Conservation (phyloP, 1,140 invertebrate genomes). For the Cydia amplana region DNA sequence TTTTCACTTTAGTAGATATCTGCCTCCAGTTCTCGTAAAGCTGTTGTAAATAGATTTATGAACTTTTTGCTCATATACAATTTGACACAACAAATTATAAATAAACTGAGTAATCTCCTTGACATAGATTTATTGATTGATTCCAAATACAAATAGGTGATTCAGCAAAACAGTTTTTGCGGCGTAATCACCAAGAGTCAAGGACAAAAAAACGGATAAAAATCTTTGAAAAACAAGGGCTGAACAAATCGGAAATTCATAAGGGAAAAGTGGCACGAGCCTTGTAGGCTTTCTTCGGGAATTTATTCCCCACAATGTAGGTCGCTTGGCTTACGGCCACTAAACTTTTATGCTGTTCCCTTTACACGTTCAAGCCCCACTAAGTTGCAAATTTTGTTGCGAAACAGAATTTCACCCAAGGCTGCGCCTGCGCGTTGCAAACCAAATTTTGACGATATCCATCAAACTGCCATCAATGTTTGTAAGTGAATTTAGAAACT, state of each 20-base stretch:
- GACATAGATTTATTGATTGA: neutral
- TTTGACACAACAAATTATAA: too few relatives aligned
- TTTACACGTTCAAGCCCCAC: neutral
- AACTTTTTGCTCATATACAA: too few relatives aligned
- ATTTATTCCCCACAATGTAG: slow-evolving; percentile 26
- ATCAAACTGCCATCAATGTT: slow-evolving; percentile 21
- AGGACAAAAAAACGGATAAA: slow-evolving; percentile 4
- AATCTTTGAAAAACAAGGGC: slow-evolving; percentile 1
- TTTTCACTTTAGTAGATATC: too few relatives aligned
- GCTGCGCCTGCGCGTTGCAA: neutral
- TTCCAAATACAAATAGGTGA: neutral
- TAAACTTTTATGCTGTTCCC: slow-evolving; percentile 30
- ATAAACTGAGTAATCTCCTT: neutral
- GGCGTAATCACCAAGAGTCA: neutral
- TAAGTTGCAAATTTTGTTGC: slow-evolving; percentile 22
- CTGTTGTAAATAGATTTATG: too few relatives aligned
- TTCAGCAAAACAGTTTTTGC: neutral
- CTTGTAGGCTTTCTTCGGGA: slow-evolving; percentile 6
- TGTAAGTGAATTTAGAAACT: neutral
- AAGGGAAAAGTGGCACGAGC: neutral
- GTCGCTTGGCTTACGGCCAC: slow-evolving; percentile 28
- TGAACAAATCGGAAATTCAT: neutral
- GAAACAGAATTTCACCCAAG: slow-evolving; percentile 3
- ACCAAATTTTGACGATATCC: slow-evolving; percentile 1
- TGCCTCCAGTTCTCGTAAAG: too few relatives aligned